Evolutionary conservation across 2,888 invertebrate genomes (phyloP).

Genomic region (Drosophila subquinaria): DNA sequence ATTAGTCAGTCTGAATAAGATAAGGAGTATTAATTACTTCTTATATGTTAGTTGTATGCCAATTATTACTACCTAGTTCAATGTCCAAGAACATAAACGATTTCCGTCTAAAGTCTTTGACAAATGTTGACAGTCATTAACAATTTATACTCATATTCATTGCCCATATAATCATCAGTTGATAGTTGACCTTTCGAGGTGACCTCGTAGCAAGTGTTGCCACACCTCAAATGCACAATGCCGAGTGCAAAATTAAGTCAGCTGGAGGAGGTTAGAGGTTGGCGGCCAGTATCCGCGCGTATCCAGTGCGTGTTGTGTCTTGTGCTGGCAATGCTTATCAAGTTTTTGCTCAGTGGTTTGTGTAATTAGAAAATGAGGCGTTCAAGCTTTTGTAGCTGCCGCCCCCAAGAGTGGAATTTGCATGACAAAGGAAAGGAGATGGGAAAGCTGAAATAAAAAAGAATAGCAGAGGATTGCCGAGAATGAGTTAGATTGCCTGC

Average conservation of each 20-base stretch:
- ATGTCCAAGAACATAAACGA: not conserved
- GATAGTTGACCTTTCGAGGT: not conserved
- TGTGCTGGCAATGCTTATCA: slow-evolving; percentile 40
- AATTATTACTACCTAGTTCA: not conserved
- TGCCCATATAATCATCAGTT: not conserved
- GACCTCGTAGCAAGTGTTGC: not conserved
- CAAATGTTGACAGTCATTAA: not conserved
- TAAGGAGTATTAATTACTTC: not conserved
- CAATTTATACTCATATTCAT: not conserved
- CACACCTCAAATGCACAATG: slow-evolving; percentile 1
- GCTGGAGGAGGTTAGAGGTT: not conserved
- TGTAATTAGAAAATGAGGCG: slow-evolving; percentile 66
- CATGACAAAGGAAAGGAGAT: slow-evolving; percentile 47
- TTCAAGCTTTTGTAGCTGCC: slow-evolving; percentile 26
- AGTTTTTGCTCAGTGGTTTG: slow-evolving; percentile 43
- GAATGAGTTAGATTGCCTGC: slow-evolving; percentile 19
- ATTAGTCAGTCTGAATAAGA: not conserved
- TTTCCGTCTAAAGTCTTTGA: not conserved
- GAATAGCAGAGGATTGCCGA: not conserved
- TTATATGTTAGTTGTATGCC: not conserved
- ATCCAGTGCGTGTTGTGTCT: slow-evolving; percentile 2
- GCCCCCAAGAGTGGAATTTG: slow-evolving; percentile 43
- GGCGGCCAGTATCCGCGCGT: not conserved
- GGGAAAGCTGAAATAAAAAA: not conserved
- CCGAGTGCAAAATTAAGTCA: not conserved